Percentiles rank a stretch among this genome's conserved stretches.
Evolutionary conservation across 2,113 vertebrate genomes (phyloP).

Genomic region (Plecturocebus donacophilus): DNA sequence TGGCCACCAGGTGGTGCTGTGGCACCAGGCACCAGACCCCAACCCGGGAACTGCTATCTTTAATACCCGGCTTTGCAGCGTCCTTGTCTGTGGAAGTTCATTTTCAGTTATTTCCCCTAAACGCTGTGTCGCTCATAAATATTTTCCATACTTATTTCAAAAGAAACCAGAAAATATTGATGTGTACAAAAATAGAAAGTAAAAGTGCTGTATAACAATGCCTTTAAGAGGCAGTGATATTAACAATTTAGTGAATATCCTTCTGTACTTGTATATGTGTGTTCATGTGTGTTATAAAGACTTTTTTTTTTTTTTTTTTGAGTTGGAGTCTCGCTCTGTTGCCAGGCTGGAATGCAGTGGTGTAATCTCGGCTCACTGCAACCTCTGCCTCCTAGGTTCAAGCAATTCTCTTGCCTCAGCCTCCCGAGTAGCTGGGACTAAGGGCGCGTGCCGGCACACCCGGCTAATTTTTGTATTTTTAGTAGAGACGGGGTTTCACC

Average conservation of each 20-base stretch:
- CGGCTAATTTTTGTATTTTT: too few species aligned
- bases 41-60: background rate
- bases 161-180: background rate
- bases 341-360: too few species aligned
- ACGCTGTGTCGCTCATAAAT: background rate
- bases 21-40: constrained; percentile 53
- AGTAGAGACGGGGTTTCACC: too few species aligned
- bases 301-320: background rate
- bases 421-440: too few species aligned
- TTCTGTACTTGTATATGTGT: background rate
- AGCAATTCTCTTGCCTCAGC: too few species aligned
- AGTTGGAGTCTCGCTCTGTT: too few species aligned
- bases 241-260: background rate
- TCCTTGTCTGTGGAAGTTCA: background rate
- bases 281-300: background rate
- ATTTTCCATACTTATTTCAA: background rate
- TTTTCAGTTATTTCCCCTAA: background rate
- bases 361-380: too few species aligned
- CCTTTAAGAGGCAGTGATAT: background rate
- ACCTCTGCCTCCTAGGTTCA: too few species aligned
- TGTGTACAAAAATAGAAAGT: background rate
- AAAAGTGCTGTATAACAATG: background rate
- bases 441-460: too few species aligned
- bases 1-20: constrained; percentile 81
- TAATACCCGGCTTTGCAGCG: background rate